Percentiles rank a stretch among this genome's conserved stretches.
These are phyloP conservation scores for Eunapius fragilis DNA, from an alignment of 37 sponge, comb jelly and placozoan genomes.

Conservation along the genomic window DNA sequence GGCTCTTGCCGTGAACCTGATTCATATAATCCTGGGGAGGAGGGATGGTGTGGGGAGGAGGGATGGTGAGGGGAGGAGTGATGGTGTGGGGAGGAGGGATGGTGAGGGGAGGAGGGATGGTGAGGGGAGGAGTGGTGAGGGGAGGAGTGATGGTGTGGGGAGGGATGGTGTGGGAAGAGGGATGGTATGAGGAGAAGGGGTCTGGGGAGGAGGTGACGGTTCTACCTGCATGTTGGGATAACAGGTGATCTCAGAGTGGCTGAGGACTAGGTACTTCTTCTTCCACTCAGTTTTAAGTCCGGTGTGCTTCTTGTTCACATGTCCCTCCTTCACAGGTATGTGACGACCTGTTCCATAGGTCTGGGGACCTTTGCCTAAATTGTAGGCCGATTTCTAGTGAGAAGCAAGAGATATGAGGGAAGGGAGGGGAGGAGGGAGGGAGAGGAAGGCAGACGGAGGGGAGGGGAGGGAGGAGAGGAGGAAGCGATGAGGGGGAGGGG, in stretches of 20 bases:
- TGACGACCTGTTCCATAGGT: conserved; percentile 75
- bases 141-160: background rate
- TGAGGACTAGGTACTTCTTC: conserved; percentile 89
- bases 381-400: conserved; percentile 32
- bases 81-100: background rate
- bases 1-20: conserved; percentile 66
- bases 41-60: background rate
- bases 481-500: background rate
- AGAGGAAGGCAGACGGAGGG: no score
- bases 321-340: conserved; percentile 86
- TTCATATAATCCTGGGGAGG: conserved; percentile 78
- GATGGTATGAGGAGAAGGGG: background rate
- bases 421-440: background rate
- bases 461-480: background rate
- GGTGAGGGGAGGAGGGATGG: no score
- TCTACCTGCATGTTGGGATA: conserved; percentile 84
- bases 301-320: conserved; percentile 60
- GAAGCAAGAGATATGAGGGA: background rate
- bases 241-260: conserved; percentile 62
- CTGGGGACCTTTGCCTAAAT: conserved; percentile 15
- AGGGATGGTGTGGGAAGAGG: background rate
- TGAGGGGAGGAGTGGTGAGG: background rate
- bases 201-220: background rate
- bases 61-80: background rate
- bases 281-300: conserved; percentile 79